phyloP scores from a whole-genome alignment of 2,888 invertebrate genomes.

The Ferrisia virgata region DNA sequence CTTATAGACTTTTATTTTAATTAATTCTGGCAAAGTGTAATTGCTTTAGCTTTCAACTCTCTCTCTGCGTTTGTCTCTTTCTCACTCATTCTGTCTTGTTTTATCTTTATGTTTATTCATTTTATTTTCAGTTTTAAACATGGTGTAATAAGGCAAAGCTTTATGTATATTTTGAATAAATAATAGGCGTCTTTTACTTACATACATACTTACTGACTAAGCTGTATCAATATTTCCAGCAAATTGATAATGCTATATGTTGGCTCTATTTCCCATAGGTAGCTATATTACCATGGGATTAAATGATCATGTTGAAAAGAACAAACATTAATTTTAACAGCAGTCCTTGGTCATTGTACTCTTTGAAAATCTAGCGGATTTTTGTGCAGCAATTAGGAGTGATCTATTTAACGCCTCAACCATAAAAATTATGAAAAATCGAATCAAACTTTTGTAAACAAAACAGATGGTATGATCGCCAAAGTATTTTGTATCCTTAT shows the following conservation, averaged over 20 bases:
- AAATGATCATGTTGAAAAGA: no score
- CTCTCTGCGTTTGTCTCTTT: slow-evolving; percentile 13
- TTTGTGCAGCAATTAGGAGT: no score
- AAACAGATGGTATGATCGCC: no score
- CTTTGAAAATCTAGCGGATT: no score
- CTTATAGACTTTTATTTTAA: slow-evolving; percentile 28
- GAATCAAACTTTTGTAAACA: no score
- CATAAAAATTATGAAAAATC: no score
- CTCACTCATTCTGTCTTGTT: background rate
- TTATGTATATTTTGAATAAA: background rate
- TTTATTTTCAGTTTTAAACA: slow-evolving; percentile 19
- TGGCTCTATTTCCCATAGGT: background rate
- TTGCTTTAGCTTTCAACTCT: slow-evolving; percentile 30
- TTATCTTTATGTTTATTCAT: slow-evolving; percentile 26
- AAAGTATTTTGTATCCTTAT: no score
- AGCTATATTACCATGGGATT: background rate
- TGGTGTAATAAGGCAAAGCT: background rate
- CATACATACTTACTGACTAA: background rate
- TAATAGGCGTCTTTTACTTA: background rate
- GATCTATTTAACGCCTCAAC: no score
- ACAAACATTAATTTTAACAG: no score
- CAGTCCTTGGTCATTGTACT: no score
- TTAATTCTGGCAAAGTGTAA: slow-evolving; percentile 30
- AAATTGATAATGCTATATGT: background rate
- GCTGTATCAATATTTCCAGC: background rate